Percentiles rank a stretch among this genome's conserved stretches.
phyloP scores from a whole-genome alignment of 2,113 vertebrate species.

The Hemiprocne comata region DNA sequence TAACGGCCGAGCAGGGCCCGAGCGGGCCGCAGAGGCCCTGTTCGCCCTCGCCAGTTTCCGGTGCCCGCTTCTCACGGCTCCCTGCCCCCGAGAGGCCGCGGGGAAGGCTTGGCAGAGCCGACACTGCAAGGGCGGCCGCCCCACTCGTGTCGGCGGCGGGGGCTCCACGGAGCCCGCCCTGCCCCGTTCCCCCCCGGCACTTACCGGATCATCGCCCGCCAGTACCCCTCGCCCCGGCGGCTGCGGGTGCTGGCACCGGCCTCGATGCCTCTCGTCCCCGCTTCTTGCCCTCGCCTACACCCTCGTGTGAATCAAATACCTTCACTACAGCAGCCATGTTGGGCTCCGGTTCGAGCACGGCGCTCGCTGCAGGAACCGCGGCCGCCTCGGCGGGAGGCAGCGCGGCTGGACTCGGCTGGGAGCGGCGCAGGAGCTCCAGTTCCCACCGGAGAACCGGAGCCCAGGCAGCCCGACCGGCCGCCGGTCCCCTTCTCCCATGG shows the following conservation, averaged over 20 bases:
- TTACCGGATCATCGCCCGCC: not conserved
- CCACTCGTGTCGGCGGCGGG: not conserved
- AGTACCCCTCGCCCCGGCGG: not conserved
- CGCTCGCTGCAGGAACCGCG: slow-evolving; percentile 19
- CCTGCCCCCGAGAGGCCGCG: not conserved
- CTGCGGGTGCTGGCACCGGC: not conserved
- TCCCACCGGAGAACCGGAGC: not conserved
- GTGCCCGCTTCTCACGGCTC: not conserved
- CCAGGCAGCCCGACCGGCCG: not conserved
- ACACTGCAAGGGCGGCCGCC: not conserved
- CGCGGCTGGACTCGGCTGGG: not conserved
- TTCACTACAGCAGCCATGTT: slow-evolving; percentile 58
- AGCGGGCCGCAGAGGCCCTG: not conserved
- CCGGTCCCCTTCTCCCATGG: not conserved
- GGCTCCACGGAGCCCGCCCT: not conserved
- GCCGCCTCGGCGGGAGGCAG: not conserved
- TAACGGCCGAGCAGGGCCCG: not conserved
- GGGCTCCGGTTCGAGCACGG: slow-evolving; percentile 23
- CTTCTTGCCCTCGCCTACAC: not conserved
- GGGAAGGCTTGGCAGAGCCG: not conserved
- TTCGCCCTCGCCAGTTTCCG: not conserved
- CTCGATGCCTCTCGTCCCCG: not conserved
- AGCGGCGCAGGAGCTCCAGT: not conserved
- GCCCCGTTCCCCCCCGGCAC: not conserved
- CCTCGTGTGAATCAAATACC: slow-evolving; percentile 21